Evolutionary conservation across 2,888 invertebrate genomes (phyloP).

Genomic region (Tipula confusa): DNA sequence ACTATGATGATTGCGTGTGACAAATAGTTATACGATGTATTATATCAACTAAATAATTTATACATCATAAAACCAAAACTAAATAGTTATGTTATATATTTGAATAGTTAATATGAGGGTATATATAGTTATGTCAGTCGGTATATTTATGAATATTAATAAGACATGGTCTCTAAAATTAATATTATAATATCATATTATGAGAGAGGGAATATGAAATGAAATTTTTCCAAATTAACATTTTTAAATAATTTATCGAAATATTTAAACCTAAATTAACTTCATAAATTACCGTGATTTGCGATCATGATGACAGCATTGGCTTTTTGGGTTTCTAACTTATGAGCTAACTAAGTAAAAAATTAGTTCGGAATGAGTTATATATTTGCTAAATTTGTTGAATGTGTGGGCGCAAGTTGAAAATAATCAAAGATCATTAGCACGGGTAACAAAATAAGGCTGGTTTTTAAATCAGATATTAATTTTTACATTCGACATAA

Average conservation of each 20-base stretch:
- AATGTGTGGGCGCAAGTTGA: not conserved
- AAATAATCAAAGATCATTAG: too few species aligned
- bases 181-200: not conserved
- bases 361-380: not conserved
- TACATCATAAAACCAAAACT: not conserved
- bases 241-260: not conserved
- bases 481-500: too few species aligned
- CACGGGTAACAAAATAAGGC: too few species aligned
- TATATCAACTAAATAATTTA: slow-evolving; percentile 25
- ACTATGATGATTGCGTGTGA: not conserved
- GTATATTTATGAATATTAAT: not conserved
- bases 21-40: slow-evolving; percentile 7
- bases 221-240: not conserved
- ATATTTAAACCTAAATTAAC: not conserved
- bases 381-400: not conserved
- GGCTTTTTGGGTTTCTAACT: not conserved
- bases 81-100: not conserved
- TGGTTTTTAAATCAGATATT: too few species aligned
- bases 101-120: not conserved
- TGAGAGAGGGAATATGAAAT: not conserved
- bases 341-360: not conserved
- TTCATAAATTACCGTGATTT: not conserved
- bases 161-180: not conserved
- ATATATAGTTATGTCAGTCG: not conserved
- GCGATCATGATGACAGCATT: not conserved